Conservation (phyloP, 2,113 vertebrate species). For the Rhadina sibilatrix region DNA sequence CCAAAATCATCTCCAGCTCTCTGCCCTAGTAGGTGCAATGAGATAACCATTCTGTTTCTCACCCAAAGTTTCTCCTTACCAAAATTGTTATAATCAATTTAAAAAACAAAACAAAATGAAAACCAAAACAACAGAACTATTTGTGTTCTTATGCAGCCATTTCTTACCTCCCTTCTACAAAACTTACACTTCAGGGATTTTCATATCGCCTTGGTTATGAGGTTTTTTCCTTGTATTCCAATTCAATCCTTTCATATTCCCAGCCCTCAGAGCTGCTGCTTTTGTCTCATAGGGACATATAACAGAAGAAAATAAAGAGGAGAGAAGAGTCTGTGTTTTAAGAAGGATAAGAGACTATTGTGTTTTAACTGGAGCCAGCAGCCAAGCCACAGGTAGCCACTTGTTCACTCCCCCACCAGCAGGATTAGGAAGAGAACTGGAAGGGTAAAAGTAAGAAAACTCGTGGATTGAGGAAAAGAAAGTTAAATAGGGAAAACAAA, state of each 20-base stretch:
- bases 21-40: not conserved
- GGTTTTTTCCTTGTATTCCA: not conserved
- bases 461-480: not conserved
- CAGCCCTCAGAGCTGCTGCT: not conserved
- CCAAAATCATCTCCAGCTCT: not conserved
- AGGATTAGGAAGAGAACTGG: not conserved
- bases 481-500: not conserved
- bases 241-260: not conserved
- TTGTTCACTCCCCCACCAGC: fast-evolving
- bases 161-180: not conserved
- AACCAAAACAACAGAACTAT: not conserved
- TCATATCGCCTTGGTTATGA: not conserved
- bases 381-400: too few relatives aligned
- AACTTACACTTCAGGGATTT: not conserved
- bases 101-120: not conserved
- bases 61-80: not conserved
- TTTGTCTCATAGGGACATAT: not conserved
- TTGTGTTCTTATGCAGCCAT: not conserved
- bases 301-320: not conserved
- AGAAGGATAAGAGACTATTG: not conserved
- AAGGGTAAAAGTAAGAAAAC: not conserved
- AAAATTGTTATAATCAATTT: not conserved
- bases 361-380: not conserved
- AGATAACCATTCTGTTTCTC: not conserved
- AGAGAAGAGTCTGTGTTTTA: not conserved